phyloP scores from a whole-genome alignment of 1,140 invertebrate species.

The Gerris buenoi region DNA sequence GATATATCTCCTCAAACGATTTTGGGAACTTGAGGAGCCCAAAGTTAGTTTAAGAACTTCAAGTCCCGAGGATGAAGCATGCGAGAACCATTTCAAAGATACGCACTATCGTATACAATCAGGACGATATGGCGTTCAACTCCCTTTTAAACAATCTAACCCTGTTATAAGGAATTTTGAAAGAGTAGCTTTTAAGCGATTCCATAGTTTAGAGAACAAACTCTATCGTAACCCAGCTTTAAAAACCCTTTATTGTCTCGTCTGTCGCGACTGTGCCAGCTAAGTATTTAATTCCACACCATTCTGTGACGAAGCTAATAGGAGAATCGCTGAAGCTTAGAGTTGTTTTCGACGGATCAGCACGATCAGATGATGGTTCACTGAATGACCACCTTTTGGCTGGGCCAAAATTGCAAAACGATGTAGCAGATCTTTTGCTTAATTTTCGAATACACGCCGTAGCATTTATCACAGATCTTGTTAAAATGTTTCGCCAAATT shows the following conservation, averaged over 20 bases:
- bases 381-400: slow-evolving; percentile 3
- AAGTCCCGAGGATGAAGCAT: neutral
- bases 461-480: neutral
- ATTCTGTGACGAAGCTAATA: neutral
- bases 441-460: neutral
- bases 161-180: neutral
- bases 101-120: neutral
- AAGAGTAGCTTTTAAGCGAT: neutral
- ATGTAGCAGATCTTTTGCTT: neutral
- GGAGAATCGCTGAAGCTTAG: neutral
- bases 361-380: neutral
- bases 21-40: neutral
- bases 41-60: neutral
- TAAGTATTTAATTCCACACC: neutral
- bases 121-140: neutral
- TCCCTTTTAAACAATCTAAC: neutral
- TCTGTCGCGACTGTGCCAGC: neutral
- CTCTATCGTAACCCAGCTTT: neutral
- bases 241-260: neutral
- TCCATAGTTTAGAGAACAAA: neutral
- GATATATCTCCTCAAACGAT: neutral
- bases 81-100: neutral
- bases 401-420: slow-evolving; percentile 5
- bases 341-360: neutral
- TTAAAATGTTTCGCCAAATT: neutral